These are phyloP conservation scores for Drosophila nasuta DNA, from an alignment of 1,140 invertebrate genomes.

Conservation along the genomic window DNA sequence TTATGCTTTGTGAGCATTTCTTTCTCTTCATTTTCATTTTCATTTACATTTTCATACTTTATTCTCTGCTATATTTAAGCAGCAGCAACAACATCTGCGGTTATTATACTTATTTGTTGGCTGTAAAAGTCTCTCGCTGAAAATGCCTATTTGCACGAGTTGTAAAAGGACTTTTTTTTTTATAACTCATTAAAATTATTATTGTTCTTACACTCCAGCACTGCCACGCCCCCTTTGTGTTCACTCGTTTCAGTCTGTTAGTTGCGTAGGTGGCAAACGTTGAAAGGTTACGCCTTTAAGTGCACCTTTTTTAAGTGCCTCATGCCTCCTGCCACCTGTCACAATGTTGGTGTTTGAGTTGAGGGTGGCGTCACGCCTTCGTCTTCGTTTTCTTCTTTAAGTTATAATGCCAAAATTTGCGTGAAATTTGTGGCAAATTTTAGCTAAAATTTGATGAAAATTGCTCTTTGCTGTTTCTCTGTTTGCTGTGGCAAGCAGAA, in stretches of 20 bases:
- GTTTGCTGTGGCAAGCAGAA: too few species aligned
- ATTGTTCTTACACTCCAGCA: conserved; percentile 49
- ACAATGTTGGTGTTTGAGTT: conserved; percentile 5
- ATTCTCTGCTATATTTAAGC: background rate
- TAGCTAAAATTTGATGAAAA: conserved; percentile 42
- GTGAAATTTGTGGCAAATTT: conserved; percentile 59
- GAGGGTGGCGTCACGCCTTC: background rate
- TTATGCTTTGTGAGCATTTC: conserved; percentile 6
- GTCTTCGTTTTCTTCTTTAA: conserved; percentile 30
- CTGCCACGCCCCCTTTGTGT: background rate
- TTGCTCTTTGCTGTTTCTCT: background rate
- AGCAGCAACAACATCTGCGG: background rate
- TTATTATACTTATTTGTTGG: conserved; percentile 20
- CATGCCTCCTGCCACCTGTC: conserved; percentile 3
- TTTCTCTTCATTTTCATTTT: background rate
- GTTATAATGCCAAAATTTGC: conserved; percentile 54
- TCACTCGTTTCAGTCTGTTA: background rate
- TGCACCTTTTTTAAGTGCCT: conserved; percentile 3
- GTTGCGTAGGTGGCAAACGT: conserved; percentile 35
- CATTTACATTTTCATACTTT: background rate
- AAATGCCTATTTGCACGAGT: conserved; percentile 38
- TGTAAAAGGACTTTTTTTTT: conserved; percentile 62
- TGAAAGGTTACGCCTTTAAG: conserved; percentile 31
- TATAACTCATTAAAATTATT: conserved; percentile 77
- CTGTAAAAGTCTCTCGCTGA: conserved; percentile 20